Conservation (phyloP, 2,888 invertebrate genomes). For the Aleiodes alternator region DNA sequence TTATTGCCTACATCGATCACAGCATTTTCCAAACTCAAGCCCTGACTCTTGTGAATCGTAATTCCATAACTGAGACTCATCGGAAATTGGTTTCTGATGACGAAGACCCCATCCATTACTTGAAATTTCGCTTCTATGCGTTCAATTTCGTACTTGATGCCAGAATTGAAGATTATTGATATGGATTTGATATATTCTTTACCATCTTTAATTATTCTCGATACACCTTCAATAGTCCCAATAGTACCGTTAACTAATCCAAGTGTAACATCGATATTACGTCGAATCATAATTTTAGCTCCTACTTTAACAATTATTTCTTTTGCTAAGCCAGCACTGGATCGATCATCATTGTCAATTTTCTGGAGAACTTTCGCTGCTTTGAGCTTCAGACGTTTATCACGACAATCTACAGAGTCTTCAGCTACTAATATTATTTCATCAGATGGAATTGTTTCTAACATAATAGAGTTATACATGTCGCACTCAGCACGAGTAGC, state of each 20-base stretch:
- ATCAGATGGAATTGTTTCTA: constrained; percentile 53
- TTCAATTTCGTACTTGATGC: constrained; percentile 46
- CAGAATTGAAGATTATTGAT: constrained; percentile 45
- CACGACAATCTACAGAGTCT: constrained; percentile 54
- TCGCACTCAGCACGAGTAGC: constrained; percentile 63
- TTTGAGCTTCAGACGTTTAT: constrained; percentile 44
- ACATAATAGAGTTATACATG: constrained; percentile 62
- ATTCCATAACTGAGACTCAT: constrained; percentile 57
- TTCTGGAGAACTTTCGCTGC: constrained; percentile 43
- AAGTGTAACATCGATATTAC: constrained; percentile 58
- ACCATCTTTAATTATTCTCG: constrained; percentile 26
- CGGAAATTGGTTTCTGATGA: constrained; percentile 55
- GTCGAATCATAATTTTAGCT: constrained; percentile 55
- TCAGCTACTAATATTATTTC: constrained; percentile 57
- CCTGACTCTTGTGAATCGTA: constrained; percentile 54
- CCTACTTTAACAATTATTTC: constrained; percentile 55
- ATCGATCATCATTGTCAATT: constrained; percentile 50
- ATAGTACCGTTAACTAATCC: constrained; percentile 60
- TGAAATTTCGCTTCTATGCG: constrained; percentile 51
- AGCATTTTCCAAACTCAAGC: constrained; percentile 46
- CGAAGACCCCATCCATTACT: constrained; percentile 51
- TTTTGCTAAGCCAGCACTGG: constrained; percentile 56
- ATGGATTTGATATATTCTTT: constrained; percentile 42
- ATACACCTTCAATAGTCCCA: constrained; percentile 43
- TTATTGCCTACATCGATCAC: constrained; percentile 53